Evolutionary conservation across 2,113 vertebrate genomes (phyloP).

Genomic region (Elephantulus edwardii): DNA sequence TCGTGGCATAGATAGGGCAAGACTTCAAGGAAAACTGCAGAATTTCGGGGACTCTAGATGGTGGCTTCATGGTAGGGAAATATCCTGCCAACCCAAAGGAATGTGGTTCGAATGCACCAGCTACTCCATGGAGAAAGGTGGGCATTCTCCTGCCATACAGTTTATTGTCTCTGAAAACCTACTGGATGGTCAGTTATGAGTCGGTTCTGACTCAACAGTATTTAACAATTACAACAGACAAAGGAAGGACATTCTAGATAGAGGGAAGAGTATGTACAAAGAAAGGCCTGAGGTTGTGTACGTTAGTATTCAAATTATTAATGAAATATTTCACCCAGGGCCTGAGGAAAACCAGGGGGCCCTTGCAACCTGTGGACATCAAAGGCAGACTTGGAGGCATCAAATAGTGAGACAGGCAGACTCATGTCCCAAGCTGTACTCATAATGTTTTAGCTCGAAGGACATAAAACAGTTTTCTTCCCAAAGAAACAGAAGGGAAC

Average conservation of each 20-base stretch:
- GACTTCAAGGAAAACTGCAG: neutral
- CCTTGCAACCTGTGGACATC: no score
- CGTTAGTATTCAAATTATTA: neutral
- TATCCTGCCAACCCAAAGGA: no score
- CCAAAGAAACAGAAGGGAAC: neutral
- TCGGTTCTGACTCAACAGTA: no score
- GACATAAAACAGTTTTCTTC: neutral
- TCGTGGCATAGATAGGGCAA: neutral
- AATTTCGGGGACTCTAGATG: neutral
- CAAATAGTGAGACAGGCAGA: neutral
- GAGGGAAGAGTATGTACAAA: neutral
- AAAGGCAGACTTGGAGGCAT: neutral
- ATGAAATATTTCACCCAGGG: neutral
- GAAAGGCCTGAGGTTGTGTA: neutral
- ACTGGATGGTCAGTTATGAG: no score
- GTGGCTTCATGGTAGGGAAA: no score
- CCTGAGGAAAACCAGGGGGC: neutral
- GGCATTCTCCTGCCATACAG: no score
- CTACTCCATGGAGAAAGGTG: no score
- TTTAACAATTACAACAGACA: no score
- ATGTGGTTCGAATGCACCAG: no score
- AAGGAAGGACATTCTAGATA: neutral
- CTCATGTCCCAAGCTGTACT: neutral
- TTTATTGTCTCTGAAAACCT: no score
- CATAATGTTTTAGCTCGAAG: neutral